Evolutionary conservation across 1,140 invertebrate species (phyloP).

Genomic region (Notospermus geniculatus): DNA sequence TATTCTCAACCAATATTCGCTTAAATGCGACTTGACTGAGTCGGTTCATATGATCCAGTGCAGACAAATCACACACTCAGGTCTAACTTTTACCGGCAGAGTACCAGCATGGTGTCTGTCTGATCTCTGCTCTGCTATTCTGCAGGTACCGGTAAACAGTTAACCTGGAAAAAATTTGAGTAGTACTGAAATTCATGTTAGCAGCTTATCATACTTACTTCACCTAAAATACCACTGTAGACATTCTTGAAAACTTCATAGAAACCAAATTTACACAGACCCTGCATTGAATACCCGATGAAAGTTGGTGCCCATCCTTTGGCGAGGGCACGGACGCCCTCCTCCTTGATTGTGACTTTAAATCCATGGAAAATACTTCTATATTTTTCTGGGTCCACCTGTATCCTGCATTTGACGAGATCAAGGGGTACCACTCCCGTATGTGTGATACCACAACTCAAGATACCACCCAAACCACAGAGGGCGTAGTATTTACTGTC

Average conservation of each 20-base stretch:
- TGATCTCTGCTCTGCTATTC: too few relatives aligned
- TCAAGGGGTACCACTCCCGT: slow-evolving; percentile 91
- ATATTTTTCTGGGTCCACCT: slow-evolving; percentile 67
- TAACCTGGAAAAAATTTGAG: too few relatives aligned
- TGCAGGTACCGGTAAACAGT: too few relatives aligned
- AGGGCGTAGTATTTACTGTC: slow-evolving; percentile 88
- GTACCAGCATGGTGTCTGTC: too few relatives aligned
- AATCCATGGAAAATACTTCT: slow-evolving; percentile 52
- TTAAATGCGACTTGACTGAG: too few relatives aligned
- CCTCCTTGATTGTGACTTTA: slow-evolving; percentile 65
- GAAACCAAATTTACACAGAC: slow-evolving; percentile 69
- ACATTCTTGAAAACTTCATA: slow-evolving; percentile 89
- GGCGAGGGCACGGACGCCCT: slow-evolving; percentile 81
- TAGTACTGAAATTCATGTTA: too few relatives aligned
- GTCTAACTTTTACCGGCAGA: too few relatives aligned
- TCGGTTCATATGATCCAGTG: too few relatives aligned
- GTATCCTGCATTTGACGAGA: slow-evolving; percentile 97
- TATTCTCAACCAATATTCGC: too few relatives aligned
- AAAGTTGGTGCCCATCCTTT: slow-evolving; percentile 99
- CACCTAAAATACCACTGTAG: slow-evolving; percentile 82
- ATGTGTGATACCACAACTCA: slow-evolving; percentile 90
- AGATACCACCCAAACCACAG: slow-evolving; percentile 90
- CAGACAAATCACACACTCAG: too few relatives aligned
- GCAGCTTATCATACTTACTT: slow-evolving; percentile 56
- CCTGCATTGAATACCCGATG: slow-evolving; percentile 95